Evolutionary conservation across 2,888 invertebrate genomes (phyloP).

Genomic region (Eupithecia vulgata): DNA sequence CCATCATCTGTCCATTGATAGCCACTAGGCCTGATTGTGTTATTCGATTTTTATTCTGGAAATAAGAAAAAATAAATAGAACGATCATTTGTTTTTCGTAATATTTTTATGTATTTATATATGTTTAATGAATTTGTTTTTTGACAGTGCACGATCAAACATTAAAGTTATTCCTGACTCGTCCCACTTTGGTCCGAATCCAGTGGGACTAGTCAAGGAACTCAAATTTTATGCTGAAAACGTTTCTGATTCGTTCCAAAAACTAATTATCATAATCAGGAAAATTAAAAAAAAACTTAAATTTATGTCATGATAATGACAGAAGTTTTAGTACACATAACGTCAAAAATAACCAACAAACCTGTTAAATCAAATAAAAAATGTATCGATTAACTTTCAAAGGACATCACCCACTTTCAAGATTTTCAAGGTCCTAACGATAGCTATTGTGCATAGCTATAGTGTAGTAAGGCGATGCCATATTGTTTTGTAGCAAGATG

Average conservation of each 20-base stretch:
- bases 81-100: too few species aligned
- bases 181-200: too few species aligned
- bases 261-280: too few species aligned
- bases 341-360: neutral
- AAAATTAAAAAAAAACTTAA: too few species aligned
- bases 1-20: constrained; percentile 67
- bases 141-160: too few species aligned
- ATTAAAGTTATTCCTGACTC: too few species aligned
- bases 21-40: constrained; percentile 44
- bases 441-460: neutral
- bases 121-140: too few species aligned
- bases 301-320: too few species aligned
- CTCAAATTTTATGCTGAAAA: too few species aligned
- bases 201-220: too few species aligned
- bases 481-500: neutral
- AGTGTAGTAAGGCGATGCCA: neutral
- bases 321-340: neutral
- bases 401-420: neutral
- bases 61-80: neutral
- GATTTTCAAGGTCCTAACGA: neutral
- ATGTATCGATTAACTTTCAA: neutral
- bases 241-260: too few species aligned
- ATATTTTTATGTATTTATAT: too few species aligned
- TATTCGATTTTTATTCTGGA: constrained; percentile 48
- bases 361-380: neutral